Base-by-base conservation (phyloP, 2,797 vertebrate genomes). In the Chelmon rostratus region DNA sequence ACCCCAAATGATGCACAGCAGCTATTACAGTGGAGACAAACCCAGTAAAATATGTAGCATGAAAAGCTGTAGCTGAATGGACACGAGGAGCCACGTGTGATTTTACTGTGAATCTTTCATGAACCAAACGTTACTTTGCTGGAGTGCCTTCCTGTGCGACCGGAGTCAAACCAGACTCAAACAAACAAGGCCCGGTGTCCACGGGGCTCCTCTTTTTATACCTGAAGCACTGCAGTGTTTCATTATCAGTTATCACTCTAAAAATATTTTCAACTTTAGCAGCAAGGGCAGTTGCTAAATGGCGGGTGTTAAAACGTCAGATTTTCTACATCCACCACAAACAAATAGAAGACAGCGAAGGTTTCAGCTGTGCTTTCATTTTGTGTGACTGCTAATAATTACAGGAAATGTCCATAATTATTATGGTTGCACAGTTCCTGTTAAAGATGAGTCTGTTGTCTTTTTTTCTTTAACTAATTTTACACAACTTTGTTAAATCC, bases 101-200 rank as follows among this genome's bases (percentile, higher is more conserved):
- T 78, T 75, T 78, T 78, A 87, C 84, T 87, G 86, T 90, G 87
- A 92, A 79, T 85, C 76, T 77, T 88, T 85, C 11, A 79, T 78
- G 68, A 91, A 87, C 80, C 86, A 81, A 91, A 87, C 57, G 2
- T 74, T 28, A 77, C 82, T 81, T 83, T 82, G 79, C 82, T 91
- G 54, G 84, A 91, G 93, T 93, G 94, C 93, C 93, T 94, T 94
- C 56, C 68, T 81, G 73, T 89, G 73, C 58, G 87, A 74, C 82
- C 68, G 1, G 70, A 88, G 72, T 70, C 81, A 42, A n/a, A 65
- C 70, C 63, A 25, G 66, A 83, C 57, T 63, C 58, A 33, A 38
- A 68, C 28, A 61, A 79, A 73, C 38, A 25, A 68, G 23, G 53
- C 52, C n/a, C 8, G 12, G 47, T 42, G 28, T 63, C 50, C 46